Conservation (phyloP, 2,888 invertebrate species). For the Quadroppia sp. region DNA sequence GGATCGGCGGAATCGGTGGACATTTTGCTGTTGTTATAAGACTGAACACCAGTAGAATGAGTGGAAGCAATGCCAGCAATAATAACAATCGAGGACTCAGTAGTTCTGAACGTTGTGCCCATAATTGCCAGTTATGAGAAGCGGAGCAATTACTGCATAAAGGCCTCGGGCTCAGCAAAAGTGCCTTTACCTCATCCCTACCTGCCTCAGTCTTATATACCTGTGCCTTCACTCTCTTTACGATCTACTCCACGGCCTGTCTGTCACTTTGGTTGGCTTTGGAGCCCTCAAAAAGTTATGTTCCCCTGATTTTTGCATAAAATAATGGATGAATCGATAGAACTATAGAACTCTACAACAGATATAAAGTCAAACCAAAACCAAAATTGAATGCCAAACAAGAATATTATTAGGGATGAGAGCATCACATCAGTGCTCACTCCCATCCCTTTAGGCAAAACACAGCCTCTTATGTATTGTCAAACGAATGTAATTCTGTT, state of each 20-base stretch:
- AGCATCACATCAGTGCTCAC: slow-evolving; percentile 21
- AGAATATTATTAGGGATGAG: slow-evolving; percentile 35
- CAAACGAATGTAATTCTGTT: slow-evolving; percentile 14
- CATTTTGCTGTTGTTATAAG: slow-evolving; percentile 7
- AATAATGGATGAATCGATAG: slow-evolving; percentile 36
- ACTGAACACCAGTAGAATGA: neutral
- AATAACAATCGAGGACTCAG: slow-evolving; percentile 20
- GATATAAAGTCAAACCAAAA: neutral
- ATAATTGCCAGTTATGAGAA: slow-evolving; percentile 37
- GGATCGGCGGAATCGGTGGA: neutral
- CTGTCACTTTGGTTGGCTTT: slow-evolving; percentile 32
- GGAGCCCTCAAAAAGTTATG: neutral
- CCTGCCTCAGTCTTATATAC: neutral
- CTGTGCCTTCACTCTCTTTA: slow-evolving; percentile 16
- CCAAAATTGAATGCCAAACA: slow-evolving; percentile 13
- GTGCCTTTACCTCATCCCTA: slow-evolving; percentile 25
- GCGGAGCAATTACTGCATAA: slow-evolving; percentile 29
- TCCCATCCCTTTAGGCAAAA: slow-evolving; percentile 29
- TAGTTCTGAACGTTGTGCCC: neutral
- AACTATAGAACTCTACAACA: too few relatives aligned
- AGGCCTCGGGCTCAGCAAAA: slow-evolving; percentile 31
- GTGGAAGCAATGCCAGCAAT: slow-evolving; percentile 3
- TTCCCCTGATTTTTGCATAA: slow-evolving; percentile 26
- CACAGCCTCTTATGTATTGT: slow-evolving; percentile 5
- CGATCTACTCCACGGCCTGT: slow-evolving; percentile 26